Conservation (phyloP, 2,888 invertebrate species). For the Brenthis hecate region DNA sequence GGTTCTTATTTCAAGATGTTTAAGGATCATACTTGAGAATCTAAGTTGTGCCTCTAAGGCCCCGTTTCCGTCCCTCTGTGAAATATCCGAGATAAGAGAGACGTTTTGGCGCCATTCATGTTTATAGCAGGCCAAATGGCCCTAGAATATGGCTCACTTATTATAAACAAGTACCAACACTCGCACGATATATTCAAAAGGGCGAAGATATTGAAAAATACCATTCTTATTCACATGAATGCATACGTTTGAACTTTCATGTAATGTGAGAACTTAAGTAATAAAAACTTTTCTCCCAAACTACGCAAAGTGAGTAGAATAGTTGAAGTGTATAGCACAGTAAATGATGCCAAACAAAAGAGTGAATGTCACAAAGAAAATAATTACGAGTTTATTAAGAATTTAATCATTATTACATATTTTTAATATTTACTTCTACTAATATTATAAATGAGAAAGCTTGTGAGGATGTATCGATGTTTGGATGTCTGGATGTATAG, state of each 20-base stretch:
- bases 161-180: slow-evolving; percentile 72
- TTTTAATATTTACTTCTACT: too few species aligned
- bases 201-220: slow-evolving; percentile 51
- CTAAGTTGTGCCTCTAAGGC: slow-evolving; percentile 68
- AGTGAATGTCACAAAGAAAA: too few species aligned
- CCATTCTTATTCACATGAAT: slow-evolving; percentile 31
- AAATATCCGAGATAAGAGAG: slow-evolving; percentile 81
- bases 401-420: too few species aligned
- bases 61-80: slow-evolving; percentile 77
- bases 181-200: slow-evolving; percentile 35
- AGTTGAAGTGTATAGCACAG: slow-evolving; percentile 1
- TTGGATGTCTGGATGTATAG: too few species aligned
- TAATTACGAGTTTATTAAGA: too few species aligned
- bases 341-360: background rate
- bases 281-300: slow-evolving; percentile 31
- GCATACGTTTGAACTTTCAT: slow-evolving; percentile 32
- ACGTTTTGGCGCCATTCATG: slow-evolving; percentile 82
- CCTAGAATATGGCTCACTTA: slow-evolving; percentile 78
- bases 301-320: slow-evolving; percentile 8
- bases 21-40: slow-evolving; percentile 79
- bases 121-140: slow-evolving; percentile 80
- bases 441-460: too few species aligned
- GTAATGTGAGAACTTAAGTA: slow-evolving; percentile 30
- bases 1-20: slow-evolving; percentile 78
- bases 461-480: too few species aligned